phyloP scores from a whole-genome alignment of 2,797 vertebrate genomes.

The Cyprinodon diabolis region DNA sequence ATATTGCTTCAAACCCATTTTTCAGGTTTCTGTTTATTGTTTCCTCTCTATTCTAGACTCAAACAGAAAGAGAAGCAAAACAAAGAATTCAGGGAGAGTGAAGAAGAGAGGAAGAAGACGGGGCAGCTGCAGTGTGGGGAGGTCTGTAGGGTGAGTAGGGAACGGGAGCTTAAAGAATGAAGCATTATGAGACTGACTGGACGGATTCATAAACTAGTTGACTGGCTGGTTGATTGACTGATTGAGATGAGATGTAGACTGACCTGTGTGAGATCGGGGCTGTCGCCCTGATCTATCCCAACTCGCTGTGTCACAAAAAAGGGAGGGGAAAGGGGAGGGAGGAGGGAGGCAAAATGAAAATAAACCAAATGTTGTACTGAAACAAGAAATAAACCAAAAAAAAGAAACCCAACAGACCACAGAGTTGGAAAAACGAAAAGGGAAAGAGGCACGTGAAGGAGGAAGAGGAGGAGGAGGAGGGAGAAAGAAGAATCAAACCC shows the following conservation, averaged over 20 bases:
- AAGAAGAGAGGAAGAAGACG: slow-evolving; percentile 71
- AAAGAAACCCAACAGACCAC: slow-evolving; percentile 56
- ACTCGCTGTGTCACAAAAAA: slow-evolving; percentile 95
- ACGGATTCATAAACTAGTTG: slow-evolving; percentile 70
- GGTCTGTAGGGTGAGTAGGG: slow-evolving; percentile 84
- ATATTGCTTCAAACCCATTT: slow-evolving; percentile 32
- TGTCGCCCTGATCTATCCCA: slow-evolving; percentile 96
- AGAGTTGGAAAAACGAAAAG: slow-evolving; percentile 56
- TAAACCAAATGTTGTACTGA: slow-evolving; percentile 77
- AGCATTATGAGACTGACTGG: slow-evolving; percentile 79
- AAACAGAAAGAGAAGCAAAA: slow-evolving; percentile 56
- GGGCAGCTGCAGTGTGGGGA: slow-evolving; percentile 75
- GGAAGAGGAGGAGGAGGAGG: slow-evolving; percentile 78
- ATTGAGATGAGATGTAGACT: slow-evolving; percentile 88
- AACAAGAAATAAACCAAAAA: slow-evolving; percentile 66
- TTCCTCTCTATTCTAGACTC: slow-evolving; percentile 72
- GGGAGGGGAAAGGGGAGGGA: slow-evolving; percentile 55
- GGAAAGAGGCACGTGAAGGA: slow-evolving; percentile 68
- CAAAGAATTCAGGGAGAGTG: slow-evolving; percentile 67
- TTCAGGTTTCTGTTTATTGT: slow-evolving; percentile 50
- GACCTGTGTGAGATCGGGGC: slow-evolving; percentile 98
- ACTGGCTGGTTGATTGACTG: slow-evolving; percentile 77
- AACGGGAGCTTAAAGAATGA: slow-evolving; percentile 78
- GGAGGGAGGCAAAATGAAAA: slow-evolving; percentile 77
- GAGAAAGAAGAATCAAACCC: slow-evolving; percentile 86